Evolutionary conservation across 2,888 invertebrate species (phyloP).

Genomic region (Drosophila rubida): DNA sequence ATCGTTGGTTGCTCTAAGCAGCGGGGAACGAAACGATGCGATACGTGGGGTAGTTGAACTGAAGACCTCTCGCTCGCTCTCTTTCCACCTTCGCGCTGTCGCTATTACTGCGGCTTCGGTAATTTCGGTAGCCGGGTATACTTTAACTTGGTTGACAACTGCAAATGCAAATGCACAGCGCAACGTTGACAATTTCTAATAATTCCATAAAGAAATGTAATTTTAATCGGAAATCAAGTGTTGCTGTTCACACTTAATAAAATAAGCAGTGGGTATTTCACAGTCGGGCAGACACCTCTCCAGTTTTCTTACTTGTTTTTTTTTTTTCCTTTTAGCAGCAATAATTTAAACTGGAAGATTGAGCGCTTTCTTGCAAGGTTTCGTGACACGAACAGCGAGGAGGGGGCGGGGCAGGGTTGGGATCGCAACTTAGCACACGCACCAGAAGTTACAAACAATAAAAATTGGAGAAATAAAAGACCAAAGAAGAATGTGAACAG

Average conservation of each 20-base stretch:
- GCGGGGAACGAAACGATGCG: constrained; percentile 2
- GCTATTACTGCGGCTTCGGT: not conserved
- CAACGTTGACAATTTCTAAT: too few species aligned
- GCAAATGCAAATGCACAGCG: too few species aligned
- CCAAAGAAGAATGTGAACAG: constrained; percentile 34
- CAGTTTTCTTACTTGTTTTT: not conserved
- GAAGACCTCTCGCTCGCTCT: not conserved
- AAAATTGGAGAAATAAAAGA: constrained; percentile 51
- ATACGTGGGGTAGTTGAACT: constrained; percentile 31
- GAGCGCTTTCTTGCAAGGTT: constrained; percentile 8
- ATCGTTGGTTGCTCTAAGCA: not conserved
- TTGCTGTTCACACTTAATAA: too few species aligned
- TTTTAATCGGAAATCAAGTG: too few species aligned
- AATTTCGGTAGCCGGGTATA: too few species aligned
- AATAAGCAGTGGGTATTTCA: not conserved
- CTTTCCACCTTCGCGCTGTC: not conserved
- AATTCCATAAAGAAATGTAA: too few species aligned
- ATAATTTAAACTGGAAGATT: constrained; percentile 8
- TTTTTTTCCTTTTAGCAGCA: not conserved
- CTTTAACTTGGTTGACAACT: too few species aligned
- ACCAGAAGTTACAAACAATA: constrained; percentile 54
- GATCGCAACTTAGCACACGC: constrained; percentile 32
- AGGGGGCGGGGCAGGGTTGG: constrained; percentile 1
- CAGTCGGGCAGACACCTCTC: not conserved
- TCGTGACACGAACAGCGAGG: not conserved